phyloP scores from a whole-genome alignment of 2,113 vertebrate species.

The Tapirus terrestris region DNA sequence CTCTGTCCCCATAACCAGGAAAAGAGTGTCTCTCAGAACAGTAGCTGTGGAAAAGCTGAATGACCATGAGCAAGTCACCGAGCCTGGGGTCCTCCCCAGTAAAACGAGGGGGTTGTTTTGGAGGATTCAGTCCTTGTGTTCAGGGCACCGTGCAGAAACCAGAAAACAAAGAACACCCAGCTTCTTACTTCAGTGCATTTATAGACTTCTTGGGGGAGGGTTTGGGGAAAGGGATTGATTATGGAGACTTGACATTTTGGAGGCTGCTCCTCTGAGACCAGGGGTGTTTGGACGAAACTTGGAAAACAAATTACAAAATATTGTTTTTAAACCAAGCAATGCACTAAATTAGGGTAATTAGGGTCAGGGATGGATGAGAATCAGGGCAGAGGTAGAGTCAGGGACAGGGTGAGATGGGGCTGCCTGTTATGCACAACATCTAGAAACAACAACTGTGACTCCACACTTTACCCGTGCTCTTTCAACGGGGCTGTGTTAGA shows the following conservation, averaged over 20 bases:
- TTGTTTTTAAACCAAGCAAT: background rate
- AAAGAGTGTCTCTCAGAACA: background rate
- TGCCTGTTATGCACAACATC: fast-evolving
- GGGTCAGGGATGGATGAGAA: background rate
- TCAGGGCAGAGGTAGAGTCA: background rate
- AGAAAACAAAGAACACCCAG: background rate
- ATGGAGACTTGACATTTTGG: background rate
- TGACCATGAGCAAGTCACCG: background rate
- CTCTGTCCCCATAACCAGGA: background rate
- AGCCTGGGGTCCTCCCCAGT: background rate
- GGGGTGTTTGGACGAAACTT: background rate
- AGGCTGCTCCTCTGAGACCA: background rate
- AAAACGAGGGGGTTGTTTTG: background rate
- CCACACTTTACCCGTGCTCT: fast-evolving
- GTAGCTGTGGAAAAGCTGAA: background rate
- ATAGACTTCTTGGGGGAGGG: background rate
- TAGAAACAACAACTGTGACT: background rate
- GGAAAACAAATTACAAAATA: background rate
- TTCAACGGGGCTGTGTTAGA: background rate
- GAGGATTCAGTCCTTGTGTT: fast-evolving
- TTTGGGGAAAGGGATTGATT: background rate
- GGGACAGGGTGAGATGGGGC: background rate
- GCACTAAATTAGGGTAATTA: too few relatives aligned
- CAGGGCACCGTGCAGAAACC: fast-evolving
- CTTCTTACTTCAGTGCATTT: fast-evolving